Evolutionary conservation across 1,140 invertebrate genomes (phyloP).

Genomic region (Eulimnadia texana): DNA sequence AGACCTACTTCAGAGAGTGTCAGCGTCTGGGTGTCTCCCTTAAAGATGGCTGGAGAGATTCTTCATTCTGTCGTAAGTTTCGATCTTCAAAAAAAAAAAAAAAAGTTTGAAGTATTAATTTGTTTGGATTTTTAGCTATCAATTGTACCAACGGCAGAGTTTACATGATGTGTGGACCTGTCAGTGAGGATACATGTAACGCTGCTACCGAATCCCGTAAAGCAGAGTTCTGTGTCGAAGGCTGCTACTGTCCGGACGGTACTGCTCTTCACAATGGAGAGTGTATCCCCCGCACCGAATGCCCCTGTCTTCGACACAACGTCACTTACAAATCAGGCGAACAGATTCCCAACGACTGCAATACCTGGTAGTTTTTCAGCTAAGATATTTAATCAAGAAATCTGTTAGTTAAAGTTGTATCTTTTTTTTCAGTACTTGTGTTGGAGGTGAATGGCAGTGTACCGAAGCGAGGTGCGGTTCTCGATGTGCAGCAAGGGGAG

Average conservation of each 20-base stretch:
- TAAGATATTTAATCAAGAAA: no score
- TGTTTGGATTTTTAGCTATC: constrained; percentile 38
- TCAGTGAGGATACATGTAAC: constrained; percentile 36
- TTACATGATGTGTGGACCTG: constrained; percentile 51
- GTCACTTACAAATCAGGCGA: constrained; percentile 54
- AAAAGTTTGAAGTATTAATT: background rate
- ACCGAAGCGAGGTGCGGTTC: constrained; percentile 53
- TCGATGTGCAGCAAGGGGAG: constrained; percentile 62
- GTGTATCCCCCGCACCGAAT: constrained; percentile 54
- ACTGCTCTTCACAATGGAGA: constrained; percentile 49
- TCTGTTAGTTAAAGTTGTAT: constrained; percentile 13
- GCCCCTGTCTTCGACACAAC: constrained; percentile 64
- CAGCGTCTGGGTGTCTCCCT: constrained; percentile 42
- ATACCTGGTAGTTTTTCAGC: constrained; percentile 52
- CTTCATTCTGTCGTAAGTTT: constrained; percentile 58
- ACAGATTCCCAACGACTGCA: constrained; percentile 61
- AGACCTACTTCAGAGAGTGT: constrained; percentile 62
- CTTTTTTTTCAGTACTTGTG: constrained; percentile 41
- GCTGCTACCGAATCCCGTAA: constrained; percentile 23
- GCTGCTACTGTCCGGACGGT: constrained; percentile 68
- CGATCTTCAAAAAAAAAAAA: background rate
- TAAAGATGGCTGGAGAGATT: constrained; percentile 51
- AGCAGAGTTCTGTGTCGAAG: constrained; percentile 51
- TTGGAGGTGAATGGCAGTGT: constrained; percentile 59
- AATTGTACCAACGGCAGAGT: constrained; percentile 47